phyloP scores from a whole-genome alignment of 2,113 vertebrate species.

The Brienomyrus brachyistius region DNA sequence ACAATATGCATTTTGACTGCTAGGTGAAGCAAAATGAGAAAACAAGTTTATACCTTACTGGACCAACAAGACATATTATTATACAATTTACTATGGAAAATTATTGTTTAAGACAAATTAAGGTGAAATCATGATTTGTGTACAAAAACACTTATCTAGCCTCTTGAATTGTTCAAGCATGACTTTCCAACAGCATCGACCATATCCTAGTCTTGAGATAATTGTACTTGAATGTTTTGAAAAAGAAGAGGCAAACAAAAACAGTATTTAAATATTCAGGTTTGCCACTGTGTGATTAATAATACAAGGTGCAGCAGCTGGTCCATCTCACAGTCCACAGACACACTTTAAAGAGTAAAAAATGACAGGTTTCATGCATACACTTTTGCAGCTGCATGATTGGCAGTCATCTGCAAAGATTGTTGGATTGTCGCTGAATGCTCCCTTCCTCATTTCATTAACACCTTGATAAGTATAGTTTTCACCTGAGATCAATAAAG shows the following conservation, averaged over 20 bases:
- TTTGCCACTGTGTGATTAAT: not conserved
- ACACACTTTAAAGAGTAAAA: not conserved
- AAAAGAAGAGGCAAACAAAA: not conserved
- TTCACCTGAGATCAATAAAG: not conserved
- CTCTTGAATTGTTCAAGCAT: slow-evolving; percentile 1
- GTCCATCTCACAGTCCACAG: not conserved
- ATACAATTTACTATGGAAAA: not conserved
- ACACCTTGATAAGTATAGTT: not conserved
- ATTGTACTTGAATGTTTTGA: not conserved
- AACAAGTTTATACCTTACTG: not conserved
- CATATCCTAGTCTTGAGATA: not conserved
- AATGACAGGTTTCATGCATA: not conserved
- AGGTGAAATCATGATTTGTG: not conserved
- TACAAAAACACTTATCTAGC: not conserved
- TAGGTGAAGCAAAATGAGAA: not conserved
- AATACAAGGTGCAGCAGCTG: not conserved
- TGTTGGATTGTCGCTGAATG: not conserved
- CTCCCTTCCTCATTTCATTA: not conserved
- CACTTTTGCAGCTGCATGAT: not conserved
- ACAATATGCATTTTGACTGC: slow-evolving; percentile 17
- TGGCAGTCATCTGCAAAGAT: not conserved
- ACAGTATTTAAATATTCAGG: slow-evolving; percentile 4
- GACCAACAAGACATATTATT: not conserved
- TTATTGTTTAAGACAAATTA: not conserved
- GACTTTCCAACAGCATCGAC: not conserved